These are phyloP conservation scores for Tipula vernalis DNA, from an alignment of 2,888 invertebrate genomes.

Conservation along the genomic window DNA sequence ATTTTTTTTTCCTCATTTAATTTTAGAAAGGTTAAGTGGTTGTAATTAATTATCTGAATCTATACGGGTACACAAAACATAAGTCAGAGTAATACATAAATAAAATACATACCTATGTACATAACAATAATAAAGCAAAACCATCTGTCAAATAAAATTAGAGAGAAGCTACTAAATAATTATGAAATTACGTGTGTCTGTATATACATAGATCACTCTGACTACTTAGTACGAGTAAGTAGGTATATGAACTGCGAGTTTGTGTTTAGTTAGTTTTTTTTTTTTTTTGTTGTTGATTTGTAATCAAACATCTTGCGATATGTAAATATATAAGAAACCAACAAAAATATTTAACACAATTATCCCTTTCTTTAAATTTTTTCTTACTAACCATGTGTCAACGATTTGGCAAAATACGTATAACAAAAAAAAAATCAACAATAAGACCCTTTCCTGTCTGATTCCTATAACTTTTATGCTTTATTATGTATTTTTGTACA, in stretches of 20 bases:
- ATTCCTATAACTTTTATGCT: background rate
- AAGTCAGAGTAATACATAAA: background rate
- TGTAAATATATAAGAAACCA: background rate
- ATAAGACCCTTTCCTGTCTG: background rate
- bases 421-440: background rate
- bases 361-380: background rate
- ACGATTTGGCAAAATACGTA: background rate
- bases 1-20: background rate
- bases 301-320: slow-evolving; percentile 4
- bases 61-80: background rate
- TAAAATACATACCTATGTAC: too few relatives aligned
- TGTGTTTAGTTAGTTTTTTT: too few relatives aligned
- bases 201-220: background rate
- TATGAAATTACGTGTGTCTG: background rate
- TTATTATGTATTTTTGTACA: background rate
- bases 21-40: background rate
- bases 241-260: background rate
- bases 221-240: background rate
- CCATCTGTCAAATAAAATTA: background rate
- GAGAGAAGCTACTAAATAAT: background rate
- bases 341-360: background rate
- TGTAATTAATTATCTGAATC: background rate
- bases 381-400: background rate
- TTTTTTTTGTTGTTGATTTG: background rate
- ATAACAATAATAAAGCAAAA: background rate